Evolutionary conservation across 2,113 vertebrate genomes (phyloP).

Genomic region (Isurus oxyrinchus): DNA sequence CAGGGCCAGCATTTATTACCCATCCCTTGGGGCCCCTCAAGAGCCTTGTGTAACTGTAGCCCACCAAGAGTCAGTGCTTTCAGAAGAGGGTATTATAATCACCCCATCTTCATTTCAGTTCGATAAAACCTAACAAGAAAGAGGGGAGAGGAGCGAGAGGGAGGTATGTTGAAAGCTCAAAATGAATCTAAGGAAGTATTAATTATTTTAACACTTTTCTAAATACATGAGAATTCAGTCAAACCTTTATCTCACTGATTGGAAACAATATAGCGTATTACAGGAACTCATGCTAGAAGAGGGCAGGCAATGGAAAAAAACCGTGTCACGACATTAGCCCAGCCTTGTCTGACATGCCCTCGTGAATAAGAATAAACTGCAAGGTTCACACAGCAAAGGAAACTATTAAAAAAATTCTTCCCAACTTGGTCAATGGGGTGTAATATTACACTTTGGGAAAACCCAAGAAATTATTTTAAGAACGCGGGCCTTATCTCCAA

Average conservation of each 20-base stretch:
- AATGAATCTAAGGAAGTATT: background rate
- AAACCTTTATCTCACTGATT: background rate
- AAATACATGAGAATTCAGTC: background rate
- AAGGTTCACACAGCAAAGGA: background rate
- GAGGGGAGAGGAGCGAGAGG: background rate
- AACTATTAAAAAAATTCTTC: background rate
- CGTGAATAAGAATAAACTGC: background rate
- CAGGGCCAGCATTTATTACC: background rate
- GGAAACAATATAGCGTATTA: background rate
- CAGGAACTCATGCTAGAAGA: background rate
- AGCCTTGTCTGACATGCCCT: background rate
- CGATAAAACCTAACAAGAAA: background rate
- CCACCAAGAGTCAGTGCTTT: background rate
- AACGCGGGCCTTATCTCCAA: background rate
- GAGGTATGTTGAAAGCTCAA: background rate
- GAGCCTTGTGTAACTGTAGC: background rate
- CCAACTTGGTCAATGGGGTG: background rate
- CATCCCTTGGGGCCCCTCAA: background rate
- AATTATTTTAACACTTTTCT: background rate
- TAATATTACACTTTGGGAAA: constrained; percentile 24
- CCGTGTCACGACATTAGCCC: background rate
- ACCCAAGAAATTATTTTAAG: constrained; percentile 21
- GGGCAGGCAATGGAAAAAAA: background rate
- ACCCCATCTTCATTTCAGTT: background rate
- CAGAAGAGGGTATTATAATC: background rate